phyloP scores from a whole-genome alignment of 2,888 invertebrate genomes.

The Gymnocheta viridis region DNA sequence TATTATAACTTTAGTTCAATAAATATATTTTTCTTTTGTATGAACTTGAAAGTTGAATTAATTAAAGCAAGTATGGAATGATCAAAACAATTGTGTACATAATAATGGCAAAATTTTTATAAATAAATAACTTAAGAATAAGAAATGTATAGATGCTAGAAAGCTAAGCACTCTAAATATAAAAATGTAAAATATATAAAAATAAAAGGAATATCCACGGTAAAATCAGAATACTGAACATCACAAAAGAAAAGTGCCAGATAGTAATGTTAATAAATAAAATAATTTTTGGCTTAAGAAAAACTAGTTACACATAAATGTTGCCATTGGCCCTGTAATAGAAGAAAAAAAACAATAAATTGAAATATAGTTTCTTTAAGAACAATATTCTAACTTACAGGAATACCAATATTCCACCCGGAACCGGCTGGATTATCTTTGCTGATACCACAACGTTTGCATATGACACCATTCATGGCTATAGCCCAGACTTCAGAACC shows the following conservation, averaged over 20 bases:
- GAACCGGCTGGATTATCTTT: slow-evolving; percentile 88
- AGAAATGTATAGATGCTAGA: slow-evolving; percentile 13
- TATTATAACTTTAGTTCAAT: background rate
- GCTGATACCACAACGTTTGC: slow-evolving; percentile 89
- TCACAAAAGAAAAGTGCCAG: background rate
- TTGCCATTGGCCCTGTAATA: slow-evolving; percentile 84
- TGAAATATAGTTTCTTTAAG: slow-evolving; percentile 6
- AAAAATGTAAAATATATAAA: slow-evolving; percentile 20
- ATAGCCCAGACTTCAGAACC: slow-evolving; percentile 90
- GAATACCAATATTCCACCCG: slow-evolving; percentile 89
- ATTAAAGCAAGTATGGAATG: slow-evolving; percentile 33
- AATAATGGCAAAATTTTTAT: slow-evolving; percentile 15
- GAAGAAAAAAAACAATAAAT: slow-evolving; percentile 61
- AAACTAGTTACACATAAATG: slow-evolving; percentile 81
- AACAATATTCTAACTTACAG: slow-evolving; percentile 73
- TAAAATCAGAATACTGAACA: background rate
- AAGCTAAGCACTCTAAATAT: slow-evolving; percentile 38
- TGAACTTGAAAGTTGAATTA: background rate
- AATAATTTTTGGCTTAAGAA: slow-evolving; percentile 62
- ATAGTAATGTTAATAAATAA: background rate
- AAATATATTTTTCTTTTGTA: background rate
- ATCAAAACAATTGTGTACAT: background rate
- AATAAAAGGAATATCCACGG: background rate
- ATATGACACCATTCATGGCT: slow-evolving; percentile 87
- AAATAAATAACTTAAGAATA: slow-evolving; percentile 4